Conservation (phyloP, 2,797 vertebrate genomes). For the Darevskia nairensis region DNA sequence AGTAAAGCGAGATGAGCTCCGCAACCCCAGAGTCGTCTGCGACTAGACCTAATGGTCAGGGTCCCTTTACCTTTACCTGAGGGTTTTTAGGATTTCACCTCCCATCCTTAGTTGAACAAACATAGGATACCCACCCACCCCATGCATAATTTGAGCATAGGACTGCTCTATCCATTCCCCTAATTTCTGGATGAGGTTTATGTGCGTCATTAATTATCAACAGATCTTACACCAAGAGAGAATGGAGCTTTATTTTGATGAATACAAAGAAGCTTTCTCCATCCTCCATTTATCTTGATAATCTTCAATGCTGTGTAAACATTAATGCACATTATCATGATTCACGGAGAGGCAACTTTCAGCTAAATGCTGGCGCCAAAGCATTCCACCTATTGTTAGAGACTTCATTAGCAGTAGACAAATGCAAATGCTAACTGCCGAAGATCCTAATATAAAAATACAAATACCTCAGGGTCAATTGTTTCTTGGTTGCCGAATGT, state of each 20-base stretch:
- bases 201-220: slow-evolving; percentile 49
- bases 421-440: neutral
- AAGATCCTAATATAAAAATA: neutral
- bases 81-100: neutral
- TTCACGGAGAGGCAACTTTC: slow-evolving; percentile 50
- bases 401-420: slow-evolving; percentile 37
- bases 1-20: too few relatives aligned
- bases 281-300: slow-evolving; percentile 54
- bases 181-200: slow-evolving; percentile 46
- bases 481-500: neutral
- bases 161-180: slow-evolving; percentile 10
- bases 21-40: too few relatives aligned
- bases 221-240: slow-evolving; percentile 52
- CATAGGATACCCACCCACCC: neutral
- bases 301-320: slow-evolving; percentile 61
- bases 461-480: neutral
- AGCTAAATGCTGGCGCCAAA: slow-evolving; percentile 60
- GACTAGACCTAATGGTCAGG: too few relatives aligned
- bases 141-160: neutral
- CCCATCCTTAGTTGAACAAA: neutral
- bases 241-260: slow-evolving; percentile 39
- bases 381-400: slow-evolving; percentile 48
- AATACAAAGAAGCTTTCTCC: slow-evolving; percentile 51
- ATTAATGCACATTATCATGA: slow-evolving; percentile 54
- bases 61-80: neutral